Percentiles rank a stretch among this genome's conserved stretches.
phyloP scores from a whole-genome alignment of 2,888 invertebrate species.

The Dorcus parallelipipedus region DNA sequence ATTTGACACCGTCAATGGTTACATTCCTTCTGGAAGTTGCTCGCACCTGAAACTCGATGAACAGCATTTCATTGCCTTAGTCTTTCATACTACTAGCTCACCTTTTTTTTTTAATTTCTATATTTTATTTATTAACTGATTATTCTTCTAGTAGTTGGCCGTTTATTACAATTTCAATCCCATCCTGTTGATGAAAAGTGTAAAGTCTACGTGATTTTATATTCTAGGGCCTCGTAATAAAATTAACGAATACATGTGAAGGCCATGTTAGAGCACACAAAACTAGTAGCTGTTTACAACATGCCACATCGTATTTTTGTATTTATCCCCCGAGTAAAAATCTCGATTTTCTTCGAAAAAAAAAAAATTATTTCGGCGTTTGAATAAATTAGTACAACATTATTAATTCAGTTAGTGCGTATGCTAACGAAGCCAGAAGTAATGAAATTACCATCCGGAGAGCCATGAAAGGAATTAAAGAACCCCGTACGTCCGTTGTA shows the following conservation, averaged over 20 bases:
- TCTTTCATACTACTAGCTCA: slow-evolving; percentile 13
- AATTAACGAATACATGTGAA: not conserved
- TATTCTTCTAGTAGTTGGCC: not conserved
- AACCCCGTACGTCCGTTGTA: slow-evolving; percentile 20
- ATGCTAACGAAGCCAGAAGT: slow-evolving; percentile 5
- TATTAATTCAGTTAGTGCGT: no score
- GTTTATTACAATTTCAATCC: not conserved
- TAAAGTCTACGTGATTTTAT: not conserved
- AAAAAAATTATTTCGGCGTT: no score
- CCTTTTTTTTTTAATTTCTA: not conserved
- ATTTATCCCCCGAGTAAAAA: no score
- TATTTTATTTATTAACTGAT: no score
- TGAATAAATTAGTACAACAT: no score
- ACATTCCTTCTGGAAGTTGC: no score
- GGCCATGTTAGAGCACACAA: not conserved
- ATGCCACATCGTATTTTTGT: no score
- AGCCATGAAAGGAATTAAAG: slow-evolving; percentile 24
- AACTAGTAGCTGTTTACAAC: not conserved
- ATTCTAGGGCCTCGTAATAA: slow-evolving; percentile 1
- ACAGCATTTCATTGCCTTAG: not conserved
- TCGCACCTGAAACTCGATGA: no score
- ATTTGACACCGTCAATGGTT: no score
- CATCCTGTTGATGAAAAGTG: not conserved
- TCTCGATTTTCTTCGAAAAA: no score
- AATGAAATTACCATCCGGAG: slow-evolving; percentile 21